These are phyloP conservation scores for Menura novaehollandiae DNA, from an alignment of 2,113 vertebrate species.

Conservation along the genomic window DNA sequence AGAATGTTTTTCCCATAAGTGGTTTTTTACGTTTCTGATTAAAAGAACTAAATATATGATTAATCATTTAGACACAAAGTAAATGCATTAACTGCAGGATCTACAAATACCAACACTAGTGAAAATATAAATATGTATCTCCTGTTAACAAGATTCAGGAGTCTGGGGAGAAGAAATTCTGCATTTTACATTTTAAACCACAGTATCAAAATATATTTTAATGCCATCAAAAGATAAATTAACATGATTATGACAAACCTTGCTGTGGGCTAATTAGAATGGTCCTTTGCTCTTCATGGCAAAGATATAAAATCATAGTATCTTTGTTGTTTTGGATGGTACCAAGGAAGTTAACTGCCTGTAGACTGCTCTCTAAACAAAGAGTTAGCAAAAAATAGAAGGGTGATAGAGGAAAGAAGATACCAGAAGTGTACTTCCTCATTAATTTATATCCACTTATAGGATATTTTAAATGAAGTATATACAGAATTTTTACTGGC, in stretches of 20 bases:
- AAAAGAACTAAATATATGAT: not conserved
- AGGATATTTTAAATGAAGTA: not conserved
- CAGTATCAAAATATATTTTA: not conserved
- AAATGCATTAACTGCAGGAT: not conserved
- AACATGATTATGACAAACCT: not conserved
- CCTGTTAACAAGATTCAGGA: not conserved
- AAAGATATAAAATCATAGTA: not conserved
- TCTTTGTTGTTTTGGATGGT: not conserved
- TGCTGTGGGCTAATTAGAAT: not conserved
- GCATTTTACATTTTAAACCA: not conserved
- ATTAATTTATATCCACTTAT: not conserved
- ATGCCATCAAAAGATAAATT: not conserved
- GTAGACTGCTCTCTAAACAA: not conserved
- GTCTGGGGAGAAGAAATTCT: not conserved
- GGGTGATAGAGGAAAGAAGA: not conserved
- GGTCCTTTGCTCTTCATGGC: not conserved
- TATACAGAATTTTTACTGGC: not conserved
- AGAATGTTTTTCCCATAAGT: not conserved
- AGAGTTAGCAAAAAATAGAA: not conserved
- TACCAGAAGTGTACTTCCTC: not conserved
- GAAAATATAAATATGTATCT: constrained; percentile 8
- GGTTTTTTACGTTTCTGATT: not conserved
- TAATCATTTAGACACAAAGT: not conserved
- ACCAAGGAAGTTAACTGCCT: not conserved
- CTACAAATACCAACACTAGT: not conserved